Percentiles rank a stretch among this genome's conserved stretches.
These are phyloP conservation scores for Aricia artaxerxes DNA, from an alignment of 2,888 invertebrate species.

Conservation along the genomic window DNA sequence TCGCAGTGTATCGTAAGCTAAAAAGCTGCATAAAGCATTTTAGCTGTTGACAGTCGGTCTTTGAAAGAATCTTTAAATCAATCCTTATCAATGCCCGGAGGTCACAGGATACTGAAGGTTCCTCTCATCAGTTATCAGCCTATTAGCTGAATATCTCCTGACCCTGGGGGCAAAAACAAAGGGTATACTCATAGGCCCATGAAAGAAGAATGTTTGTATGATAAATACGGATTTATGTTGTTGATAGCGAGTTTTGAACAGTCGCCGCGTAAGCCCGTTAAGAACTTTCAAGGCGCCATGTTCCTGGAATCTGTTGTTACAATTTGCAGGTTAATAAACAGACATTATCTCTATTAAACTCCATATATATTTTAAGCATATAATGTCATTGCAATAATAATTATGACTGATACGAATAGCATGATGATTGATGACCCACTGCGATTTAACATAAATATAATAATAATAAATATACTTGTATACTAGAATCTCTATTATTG, in stretches of 20 bases:
- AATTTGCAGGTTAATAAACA: background rate
- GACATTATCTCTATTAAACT: background rate
- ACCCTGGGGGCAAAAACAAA: constrained; percentile 58
- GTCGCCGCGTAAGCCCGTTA: background rate
- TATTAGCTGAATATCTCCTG: constrained; percentile 55
- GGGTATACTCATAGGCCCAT: constrained; percentile 50
- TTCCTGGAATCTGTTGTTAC: background rate
- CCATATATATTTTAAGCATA: too few relatives aligned
- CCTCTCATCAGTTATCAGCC: constrained; percentile 29
- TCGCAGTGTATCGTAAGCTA: background rate
- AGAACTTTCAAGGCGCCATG: background rate
- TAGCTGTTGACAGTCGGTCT: background rate
- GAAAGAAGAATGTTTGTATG: constrained; percentile 60
- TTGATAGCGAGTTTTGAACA: constrained; percentile 49
- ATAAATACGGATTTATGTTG: constrained; percentile 69
- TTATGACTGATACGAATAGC: too few relatives aligned
- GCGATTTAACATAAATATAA: too few relatives aligned
- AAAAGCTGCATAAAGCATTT: background rate
- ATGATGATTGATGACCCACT: too few relatives aligned
- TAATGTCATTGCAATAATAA: too few relatives aligned
- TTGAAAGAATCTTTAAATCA: background rate
- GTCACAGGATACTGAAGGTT: constrained; percentile 8
- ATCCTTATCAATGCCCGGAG: background rate
- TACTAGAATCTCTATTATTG: too few relatives aligned
- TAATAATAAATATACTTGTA: too few relatives aligned